Evolutionary conservation across 2,888 invertebrate species (phyloP).

Genomic region (Calameuta idolon): DNA sequence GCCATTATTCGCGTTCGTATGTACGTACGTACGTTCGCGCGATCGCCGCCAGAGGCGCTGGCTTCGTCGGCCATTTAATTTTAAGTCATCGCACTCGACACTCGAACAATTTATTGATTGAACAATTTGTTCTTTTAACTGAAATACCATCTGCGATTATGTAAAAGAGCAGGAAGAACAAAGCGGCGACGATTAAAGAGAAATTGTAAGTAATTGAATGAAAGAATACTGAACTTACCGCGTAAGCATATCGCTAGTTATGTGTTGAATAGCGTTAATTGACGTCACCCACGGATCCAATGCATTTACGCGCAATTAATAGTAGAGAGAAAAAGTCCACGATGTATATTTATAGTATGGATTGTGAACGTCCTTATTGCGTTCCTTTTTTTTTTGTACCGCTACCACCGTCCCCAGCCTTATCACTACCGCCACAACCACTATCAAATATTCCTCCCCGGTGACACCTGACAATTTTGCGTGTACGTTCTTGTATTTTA

Average conservation of each 20-base stretch:
- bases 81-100: background rate
- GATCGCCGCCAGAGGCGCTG: background rate
- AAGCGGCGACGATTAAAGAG: constrained; percentile 22
- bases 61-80: background rate
- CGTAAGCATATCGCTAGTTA: constrained; percentile 45
- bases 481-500: constrained; percentile 30
- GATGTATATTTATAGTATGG: constrained; percentile 19
- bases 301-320: constrained; percentile 45
- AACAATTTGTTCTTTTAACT: background rate
- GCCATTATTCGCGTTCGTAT: background rate
- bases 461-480: background rate
- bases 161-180: background rate
- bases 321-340: constrained; percentile 15
- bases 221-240: constrained; percentile 33
- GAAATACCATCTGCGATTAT: background rate
- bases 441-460: background rate
- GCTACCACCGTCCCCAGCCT: constrained; percentile 1
- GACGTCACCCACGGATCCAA: constrained; percentile 21
- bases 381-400: constrained; percentile 12
- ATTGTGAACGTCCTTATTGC: constrained; percentile 27
- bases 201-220: constrained; percentile 22
- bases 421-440: background rate
- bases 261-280: constrained; percentile 46
- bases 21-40: background rate
- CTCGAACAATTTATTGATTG: background rate